phyloP scores from a whole-genome alignment of 2,113 vertebrate genomes.

The Oreotragus oreotragus region DNA sequence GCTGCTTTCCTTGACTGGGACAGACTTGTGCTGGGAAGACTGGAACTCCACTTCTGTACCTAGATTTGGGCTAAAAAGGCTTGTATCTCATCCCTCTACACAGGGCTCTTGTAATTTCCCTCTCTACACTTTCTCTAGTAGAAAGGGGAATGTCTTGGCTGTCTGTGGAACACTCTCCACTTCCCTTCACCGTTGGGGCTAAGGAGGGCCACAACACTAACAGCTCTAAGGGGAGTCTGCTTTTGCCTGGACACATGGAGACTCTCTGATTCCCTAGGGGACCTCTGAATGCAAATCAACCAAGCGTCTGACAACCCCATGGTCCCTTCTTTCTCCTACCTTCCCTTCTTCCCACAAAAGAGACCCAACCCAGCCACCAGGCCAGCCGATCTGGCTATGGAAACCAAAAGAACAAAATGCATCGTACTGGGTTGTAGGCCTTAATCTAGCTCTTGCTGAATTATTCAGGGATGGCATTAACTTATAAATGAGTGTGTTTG shows the following conservation, averaged over 20 bases:
- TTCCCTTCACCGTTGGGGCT: not conserved
- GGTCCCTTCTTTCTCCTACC: not conserved
- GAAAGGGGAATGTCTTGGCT: not conserved
- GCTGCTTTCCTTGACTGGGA: not conserved
- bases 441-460: constrained; percentile 82
- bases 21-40: not conserved
- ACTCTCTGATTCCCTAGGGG: not conserved
- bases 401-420: constrained; percentile 63
- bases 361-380: not conserved
- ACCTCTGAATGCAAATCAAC: not conserved
- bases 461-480: constrained; percentile 86
- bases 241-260: not conserved
- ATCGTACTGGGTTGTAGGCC: constrained; percentile 75
- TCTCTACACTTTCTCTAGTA: not conserved
- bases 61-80: not conserved
- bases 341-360: not conserved
- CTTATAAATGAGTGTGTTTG: constrained; percentile 87
- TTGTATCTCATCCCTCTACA: not conserved
- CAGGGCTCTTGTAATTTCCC: not conserved
- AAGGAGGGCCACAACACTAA: not conserved
- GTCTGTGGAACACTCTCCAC: not conserved
- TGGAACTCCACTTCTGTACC: not conserved
- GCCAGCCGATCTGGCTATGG: constrained; percentile 19
- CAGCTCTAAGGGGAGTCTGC: not conserved
- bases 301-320: not conserved